These are phyloP conservation scores for Motacilla tschutschensis DNA, from an alignment of 2,113 vertebrate species.

Conservation along the genomic window DNA sequence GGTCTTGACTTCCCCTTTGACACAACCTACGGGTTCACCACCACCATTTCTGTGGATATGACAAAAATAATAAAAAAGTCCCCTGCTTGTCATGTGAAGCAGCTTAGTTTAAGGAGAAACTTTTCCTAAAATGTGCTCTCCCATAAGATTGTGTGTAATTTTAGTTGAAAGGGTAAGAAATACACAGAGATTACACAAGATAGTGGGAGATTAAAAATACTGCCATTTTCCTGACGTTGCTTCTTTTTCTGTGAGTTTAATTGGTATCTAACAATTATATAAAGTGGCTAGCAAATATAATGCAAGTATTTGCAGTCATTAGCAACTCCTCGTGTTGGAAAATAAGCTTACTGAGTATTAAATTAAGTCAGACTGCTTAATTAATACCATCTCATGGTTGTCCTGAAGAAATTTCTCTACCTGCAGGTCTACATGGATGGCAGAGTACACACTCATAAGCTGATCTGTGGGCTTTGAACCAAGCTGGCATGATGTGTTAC, in stretches of 20 bases:
- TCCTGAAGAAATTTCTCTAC: slow-evolving; percentile 1
- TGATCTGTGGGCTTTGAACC: background rate
- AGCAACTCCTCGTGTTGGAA: slow-evolving; percentile 20
- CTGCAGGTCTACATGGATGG: background rate
- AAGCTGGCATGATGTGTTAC: background rate
- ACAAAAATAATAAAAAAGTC: background rate
- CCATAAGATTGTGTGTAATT: background rate
- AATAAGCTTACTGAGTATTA: slow-evolving; percentile 46
- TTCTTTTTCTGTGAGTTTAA: slow-evolving; percentile 18
- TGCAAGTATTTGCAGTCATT: slow-evolving; percentile 36
- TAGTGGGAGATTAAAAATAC: background rate
- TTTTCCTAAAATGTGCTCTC: background rate
- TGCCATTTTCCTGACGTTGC: background rate
- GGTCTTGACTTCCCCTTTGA: background rate
- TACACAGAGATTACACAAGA: background rate
- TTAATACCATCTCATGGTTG: slow-evolving; percentile 7
- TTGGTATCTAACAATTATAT: slow-evolving; percentile 30
- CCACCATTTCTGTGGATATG: background rate
- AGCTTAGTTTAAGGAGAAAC: background rate
- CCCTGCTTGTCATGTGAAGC: rapidly evolving
- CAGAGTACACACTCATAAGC: background rate
- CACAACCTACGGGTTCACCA: background rate
- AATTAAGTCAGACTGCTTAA: slow-evolving; percentile 45
- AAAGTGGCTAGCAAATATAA: slow-evolving; percentile 17
- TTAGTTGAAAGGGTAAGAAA: background rate